These are phyloP conservation scores for Saccostrea glomerata DNA, from an alignment of 1,140 invertebrate species.

Conservation along the genomic window DNA sequence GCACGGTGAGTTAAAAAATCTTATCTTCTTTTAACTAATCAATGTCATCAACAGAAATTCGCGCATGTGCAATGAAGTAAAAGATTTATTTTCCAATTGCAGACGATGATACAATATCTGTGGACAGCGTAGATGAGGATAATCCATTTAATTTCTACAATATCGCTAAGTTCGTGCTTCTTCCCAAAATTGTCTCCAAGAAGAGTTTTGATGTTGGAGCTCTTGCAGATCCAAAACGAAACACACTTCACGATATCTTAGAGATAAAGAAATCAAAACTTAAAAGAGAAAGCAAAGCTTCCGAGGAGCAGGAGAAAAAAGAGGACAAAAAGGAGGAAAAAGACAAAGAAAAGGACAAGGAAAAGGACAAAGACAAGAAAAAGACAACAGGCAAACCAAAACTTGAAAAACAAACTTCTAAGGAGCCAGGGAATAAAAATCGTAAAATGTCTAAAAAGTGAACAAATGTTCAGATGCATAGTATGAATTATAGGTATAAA, in stretches of 20 bases:
- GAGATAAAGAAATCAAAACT: conserved; percentile 6
- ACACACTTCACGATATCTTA: background rate
- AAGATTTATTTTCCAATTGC: background rate
- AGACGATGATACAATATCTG: background rate
- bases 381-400: background rate
- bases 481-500: background rate
- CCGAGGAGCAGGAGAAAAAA: background rate
- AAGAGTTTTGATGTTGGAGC: conserved; percentile 13
- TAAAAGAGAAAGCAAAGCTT: background rate
- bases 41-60: no score
- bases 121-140: conserved; percentile 1
- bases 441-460: conserved; percentile 3
- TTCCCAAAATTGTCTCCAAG: conserved; percentile 4
- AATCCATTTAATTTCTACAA: conserved; percentile 23
- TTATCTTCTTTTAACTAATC: background rate
- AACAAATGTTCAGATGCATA: background rate
- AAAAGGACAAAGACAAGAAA: background rate
- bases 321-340: background rate
- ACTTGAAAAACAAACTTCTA: background rate
- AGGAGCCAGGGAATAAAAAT: background rate
- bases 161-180: conserved; percentile 15
- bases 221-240: conserved; percentile 14
- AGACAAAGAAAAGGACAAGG: background rate
- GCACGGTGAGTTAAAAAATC: conserved; percentile 1
- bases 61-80: background rate